These are phyloP conservation scores for Procambarus virginalis DNA, from an alignment of 1,140 invertebrate species.

Conservation along the genomic window DNA sequence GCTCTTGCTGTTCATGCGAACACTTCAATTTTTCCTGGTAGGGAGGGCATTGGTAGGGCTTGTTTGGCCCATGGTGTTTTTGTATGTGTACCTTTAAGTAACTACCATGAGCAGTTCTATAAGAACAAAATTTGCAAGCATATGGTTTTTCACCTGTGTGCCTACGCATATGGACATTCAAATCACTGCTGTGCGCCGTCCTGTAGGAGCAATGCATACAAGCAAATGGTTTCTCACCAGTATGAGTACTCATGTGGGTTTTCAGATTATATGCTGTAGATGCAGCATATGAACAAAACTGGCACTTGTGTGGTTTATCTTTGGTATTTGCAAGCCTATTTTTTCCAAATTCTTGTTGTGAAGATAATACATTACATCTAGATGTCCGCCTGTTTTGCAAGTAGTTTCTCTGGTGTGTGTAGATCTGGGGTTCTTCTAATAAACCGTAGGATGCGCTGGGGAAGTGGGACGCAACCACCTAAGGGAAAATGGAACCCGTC, in stretches of 20 bases:
- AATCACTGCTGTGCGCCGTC: conserved; percentile 30
- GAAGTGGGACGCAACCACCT: conserved; percentile 14
- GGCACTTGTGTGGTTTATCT: conserved; percentile 15
- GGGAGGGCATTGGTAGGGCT: not conserved
- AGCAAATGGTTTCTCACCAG: conserved; percentile 32
- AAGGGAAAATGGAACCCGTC: conserved; percentile 19
- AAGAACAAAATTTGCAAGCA: conserved; percentile 13
- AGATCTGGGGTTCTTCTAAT: not conserved
- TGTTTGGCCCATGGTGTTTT: not conserved
- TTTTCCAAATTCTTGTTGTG: conserved; percentile 5
- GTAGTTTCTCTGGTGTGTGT: conserved; percentile 7
- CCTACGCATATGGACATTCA: conserved; percentile 19
- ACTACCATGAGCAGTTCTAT: conserved; percentile 23
- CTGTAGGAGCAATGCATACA: conserved; percentile 28
- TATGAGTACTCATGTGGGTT: conserved; percentile 34
- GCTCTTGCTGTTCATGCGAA: not conserved
- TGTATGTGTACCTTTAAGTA: conserved; percentile 18
- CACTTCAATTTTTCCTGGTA: not conserved
- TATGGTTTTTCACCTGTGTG: conserved; percentile 29
- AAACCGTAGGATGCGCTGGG: conserved; percentile 9
- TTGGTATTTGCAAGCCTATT: not conserved
- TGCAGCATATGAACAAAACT: conserved; percentile 10
- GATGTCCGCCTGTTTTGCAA: conserved; percentile 11
- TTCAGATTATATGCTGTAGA: conserved; percentile 19
- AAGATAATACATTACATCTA: conserved; percentile 14